These are phyloP conservation scores for Brenthis hecate DNA, from an alignment of 2,888 invertebrate species.

Conservation along the genomic window DNA sequence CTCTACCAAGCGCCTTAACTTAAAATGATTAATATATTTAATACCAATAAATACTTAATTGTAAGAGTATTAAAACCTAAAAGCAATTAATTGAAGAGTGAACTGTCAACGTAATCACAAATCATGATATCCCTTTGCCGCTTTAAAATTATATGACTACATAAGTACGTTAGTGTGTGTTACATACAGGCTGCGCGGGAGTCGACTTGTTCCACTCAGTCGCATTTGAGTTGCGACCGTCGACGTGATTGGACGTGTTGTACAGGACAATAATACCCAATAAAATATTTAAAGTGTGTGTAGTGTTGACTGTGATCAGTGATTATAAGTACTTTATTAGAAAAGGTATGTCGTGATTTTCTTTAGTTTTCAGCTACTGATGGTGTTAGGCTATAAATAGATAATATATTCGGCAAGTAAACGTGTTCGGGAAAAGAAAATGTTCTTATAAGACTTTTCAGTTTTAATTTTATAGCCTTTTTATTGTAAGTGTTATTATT, in stretches of 20 bases:
- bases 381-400: not conserved
- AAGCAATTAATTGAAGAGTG: slow-evolving; percentile 33
- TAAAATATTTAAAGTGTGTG: slow-evolving; percentile 17
- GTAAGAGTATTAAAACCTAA: not conserved
- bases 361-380: not conserved
- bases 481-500: too few species aligned
- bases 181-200: slow-evolving; percentile 64
- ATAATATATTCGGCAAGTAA: too few species aligned
- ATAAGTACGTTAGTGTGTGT: slow-evolving; percentile 55
- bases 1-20: too few species aligned
- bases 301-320: slow-evolving; percentile 36
- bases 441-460: slow-evolving; percentile 15
- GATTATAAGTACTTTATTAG: slow-evolving; percentile 15
- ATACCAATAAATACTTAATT: slow-evolving; percentile 8
- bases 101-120: slow-evolving; percentile 54
- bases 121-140: slow-evolving; percentile 69
- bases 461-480: not conserved
- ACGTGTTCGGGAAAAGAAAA: not conserved
- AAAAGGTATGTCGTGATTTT: slow-evolving; percentile 8
- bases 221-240: slow-evolving; percentile 72
- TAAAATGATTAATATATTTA: too few species aligned
- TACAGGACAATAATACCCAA: slow-evolving; percentile 40
- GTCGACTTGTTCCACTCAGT: slow-evolving; percentile 74
- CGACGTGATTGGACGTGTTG: slow-evolving; percentile 56
- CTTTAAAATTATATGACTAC: slow-evolving; percentile 64